These are phyloP conservation scores for Ptilonorhynchus violaceus DNA, from an alignment of 2,113 vertebrate species.

Conservation along the genomic window DNA sequence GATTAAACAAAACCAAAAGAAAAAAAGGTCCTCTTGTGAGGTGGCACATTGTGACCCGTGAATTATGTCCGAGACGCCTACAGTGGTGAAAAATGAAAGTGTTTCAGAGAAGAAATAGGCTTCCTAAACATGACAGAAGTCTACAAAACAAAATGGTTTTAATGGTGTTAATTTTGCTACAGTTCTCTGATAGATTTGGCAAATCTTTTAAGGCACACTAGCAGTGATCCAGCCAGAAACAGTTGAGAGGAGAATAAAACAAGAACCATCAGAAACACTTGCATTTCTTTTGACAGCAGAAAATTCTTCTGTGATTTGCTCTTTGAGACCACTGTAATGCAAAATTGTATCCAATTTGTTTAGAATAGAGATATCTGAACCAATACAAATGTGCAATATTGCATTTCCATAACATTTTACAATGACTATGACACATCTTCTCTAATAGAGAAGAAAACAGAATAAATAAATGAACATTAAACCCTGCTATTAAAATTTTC, in stretches of 20 bases:
- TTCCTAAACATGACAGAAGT: neutral
- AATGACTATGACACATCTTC: neutral
- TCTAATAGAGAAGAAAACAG: neutral
- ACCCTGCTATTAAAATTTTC: neutral
- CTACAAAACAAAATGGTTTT: neutral
- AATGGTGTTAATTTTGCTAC: neutral
- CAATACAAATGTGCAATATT: neutral
- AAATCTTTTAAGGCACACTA: neutral
- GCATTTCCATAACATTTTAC: neutral
- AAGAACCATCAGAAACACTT: neutral
- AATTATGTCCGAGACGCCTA: neutral
- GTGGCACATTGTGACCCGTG: neutral
- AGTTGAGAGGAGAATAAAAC: neutral
- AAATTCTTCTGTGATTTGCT: neutral
- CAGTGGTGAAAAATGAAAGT: neutral
- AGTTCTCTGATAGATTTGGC: neutral
- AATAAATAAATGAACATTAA: neutral
- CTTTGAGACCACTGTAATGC: neutral
- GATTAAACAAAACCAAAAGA: neutral
- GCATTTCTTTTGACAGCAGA: neutral
- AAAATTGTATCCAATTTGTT: neutral
- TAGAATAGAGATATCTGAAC: neutral
- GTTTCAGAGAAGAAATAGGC: neutral
- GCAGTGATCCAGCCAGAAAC: neutral
- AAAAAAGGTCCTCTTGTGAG: neutral